phyloP scores from a whole-genome alignment of 2,797 vertebrate genomes.

The Natrix natrix region DNA sequence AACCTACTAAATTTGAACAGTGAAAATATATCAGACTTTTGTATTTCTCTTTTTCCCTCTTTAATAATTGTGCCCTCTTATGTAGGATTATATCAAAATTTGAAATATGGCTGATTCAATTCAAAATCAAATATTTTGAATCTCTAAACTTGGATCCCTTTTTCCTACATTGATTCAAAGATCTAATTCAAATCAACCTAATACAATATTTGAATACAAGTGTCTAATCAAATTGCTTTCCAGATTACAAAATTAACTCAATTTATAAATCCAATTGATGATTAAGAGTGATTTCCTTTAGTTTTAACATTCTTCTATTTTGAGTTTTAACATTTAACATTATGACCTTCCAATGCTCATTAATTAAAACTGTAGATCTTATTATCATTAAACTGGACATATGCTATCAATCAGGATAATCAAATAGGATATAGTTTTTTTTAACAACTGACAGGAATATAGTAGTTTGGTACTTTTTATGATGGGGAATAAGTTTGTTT shows the following conservation, averaged over 20 bases:
- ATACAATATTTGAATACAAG: not conserved
- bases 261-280: not conserved
- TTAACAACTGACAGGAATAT: not conserved
- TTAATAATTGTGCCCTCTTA: not conserved
- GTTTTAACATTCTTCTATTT: not conserved
- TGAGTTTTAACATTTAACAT: not conserved
- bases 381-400: not conserved
- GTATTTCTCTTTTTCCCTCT: not conserved
- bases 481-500: not conserved
- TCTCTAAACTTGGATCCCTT: not conserved
- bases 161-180: not conserved
- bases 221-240: not conserved
- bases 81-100: not conserved
- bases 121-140: not conserved
- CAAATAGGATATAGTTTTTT: not conserved
- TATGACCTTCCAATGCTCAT: not conserved
- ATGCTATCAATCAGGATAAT: not conserved
- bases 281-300: not conserved
- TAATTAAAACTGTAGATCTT: not conserved
- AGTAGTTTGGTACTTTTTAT: not conserved
- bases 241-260: not conserved
- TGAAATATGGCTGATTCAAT: not conserved
- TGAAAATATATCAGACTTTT: slow-evolving; percentile 44
- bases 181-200: not conserved
- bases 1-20: slow-evolving; percentile 50